Percentiles rank a stretch among this genome's conserved stretches.
These are phyloP conservation scores for Caprella mutica DNA, from an alignment of 2,888 invertebrate genomes.

Conservation along the genomic window DNA sequence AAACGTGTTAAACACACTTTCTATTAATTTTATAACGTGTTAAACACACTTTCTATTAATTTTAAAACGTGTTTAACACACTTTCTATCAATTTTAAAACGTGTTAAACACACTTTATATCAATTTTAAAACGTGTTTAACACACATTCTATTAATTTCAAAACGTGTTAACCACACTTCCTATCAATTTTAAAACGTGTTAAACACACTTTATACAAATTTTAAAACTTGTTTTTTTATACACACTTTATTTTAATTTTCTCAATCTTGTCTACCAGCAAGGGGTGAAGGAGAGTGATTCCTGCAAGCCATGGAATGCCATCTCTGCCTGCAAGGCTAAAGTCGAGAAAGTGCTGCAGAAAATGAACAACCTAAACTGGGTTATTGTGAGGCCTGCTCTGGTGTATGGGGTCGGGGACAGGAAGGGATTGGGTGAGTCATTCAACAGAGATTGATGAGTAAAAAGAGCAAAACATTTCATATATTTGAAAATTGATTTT, in stretches of 20 bases:
- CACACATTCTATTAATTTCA: too few relatives aligned
- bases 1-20: too few relatives aligned
- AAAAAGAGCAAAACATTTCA: too few relatives aligned
- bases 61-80: too few relatives aligned
- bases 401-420: conserved; percentile 76
- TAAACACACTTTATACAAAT: not conserved
- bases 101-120: too few relatives aligned
- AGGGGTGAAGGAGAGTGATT: conserved; percentile 62
- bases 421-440: conserved; percentile 63
- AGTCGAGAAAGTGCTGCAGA: conserved; percentile 64
- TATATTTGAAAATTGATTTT: too few relatives aligned
- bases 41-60: too few relatives aligned
- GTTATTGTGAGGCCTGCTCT: conserved; percentile 70
- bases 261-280: conserved; percentile 39
- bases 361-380: conserved; percentile 57
- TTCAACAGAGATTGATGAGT: not conserved
- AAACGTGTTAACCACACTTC: too few relatives aligned
- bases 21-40: too few relatives aligned
- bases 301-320: conserved; percentile 70
- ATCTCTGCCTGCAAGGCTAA: conserved; percentile 70
- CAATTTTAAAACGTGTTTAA: too few relatives aligned
- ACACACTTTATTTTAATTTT: not conserved
- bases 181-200: too few relatives aligned
- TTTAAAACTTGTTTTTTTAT: not conserved
- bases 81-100: too few relatives aligned